Base-by-base conservation (phyloP, 2,888 invertebrate species). In the Synanthedon formicaeformis region DNA sequence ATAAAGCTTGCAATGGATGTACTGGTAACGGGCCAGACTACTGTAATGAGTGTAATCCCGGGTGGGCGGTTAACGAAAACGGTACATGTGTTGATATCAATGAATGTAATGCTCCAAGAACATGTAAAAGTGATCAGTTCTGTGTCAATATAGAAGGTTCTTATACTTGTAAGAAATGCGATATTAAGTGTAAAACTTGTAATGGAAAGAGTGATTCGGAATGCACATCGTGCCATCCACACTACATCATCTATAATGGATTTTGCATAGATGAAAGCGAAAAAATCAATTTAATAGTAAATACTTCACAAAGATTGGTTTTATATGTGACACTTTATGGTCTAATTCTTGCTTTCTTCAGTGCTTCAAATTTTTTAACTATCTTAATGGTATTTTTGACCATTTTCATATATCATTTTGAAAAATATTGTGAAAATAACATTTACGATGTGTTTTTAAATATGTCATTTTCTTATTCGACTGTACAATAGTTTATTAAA, bases 121-220 rank as follows among this genome's bases (percentile, higher is more conserved):
- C 81, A 12, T 93, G 91, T 67, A 81, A 87, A 12, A 71, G 78
- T 4, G 91, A 92, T 72, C 90, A 96, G 69, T 97, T 94, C 74
- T 98, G 98, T 81, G 89, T 94, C 0, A 98, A 98, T 72, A 92
- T 89, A 55, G 94, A 94, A 64, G 97, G 98, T 11, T 92, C 94
- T 1, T 94, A 90, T 72, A 79, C 82, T 23, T 97, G 97, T 78
- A 81, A 92, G 65, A 90, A 89, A 57, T 98, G 98, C 86, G 95
- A 97, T 78, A 89, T 84, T 60, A 90, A 96, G 2, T 98, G 97
- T 73, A 86, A 89, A 57, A 92, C 93, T 3, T 98, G 98, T 74
- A 88, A 86, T 40, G 96, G 96, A 3, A 92, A 93, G 75, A 97
- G 97, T 0, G 92, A 94, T 13, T 93, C 94, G 69, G 94, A 95